Base-by-base conservation (phyloP, 92 coral and sea anemone species). In the Desmophyllum pertusum region DNA sequence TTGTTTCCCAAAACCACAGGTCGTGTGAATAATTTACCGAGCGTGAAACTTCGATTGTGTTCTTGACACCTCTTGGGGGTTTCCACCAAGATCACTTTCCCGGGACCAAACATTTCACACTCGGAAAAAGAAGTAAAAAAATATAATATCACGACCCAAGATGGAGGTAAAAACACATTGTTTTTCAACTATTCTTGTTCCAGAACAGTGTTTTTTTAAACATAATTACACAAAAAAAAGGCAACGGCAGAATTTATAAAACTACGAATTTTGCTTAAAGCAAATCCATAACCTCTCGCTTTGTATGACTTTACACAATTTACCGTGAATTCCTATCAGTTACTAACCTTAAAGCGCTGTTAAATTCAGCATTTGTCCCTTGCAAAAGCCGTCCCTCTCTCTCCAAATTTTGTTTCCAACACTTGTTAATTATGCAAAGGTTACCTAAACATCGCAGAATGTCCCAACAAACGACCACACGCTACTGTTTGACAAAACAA, bases 361-460 rank as follows among this genome's bases (percentile, higher is more conserved):
- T 13, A 52, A 55, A 80, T 38, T 81, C 52, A 27, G 62, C 51
- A 55, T 68, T 80, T 61, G 31, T 43, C 37, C 73, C 30, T 19
- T 48, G 66, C 48, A 40, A 81, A 46, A 79, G 17, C 39, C 57
- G 33, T 18, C 42, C 50, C 55, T 57, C n/a, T 43, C 84, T 75
- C 62, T 53, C 71, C 40, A 70, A 55, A 72, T 21, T 50, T 72
- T 41, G 27, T 40, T 76, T 68, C 23, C 46, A 31, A 43, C 2
- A 37, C 31, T 71, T 30, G 81, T 91, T 86, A 88, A 91, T 88
- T 69, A 74, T 91, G 80, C 70, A 91, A 79, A 76, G 27, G 92
- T 91, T 91, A 91, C 90, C 92, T 91, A 84, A 88, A 91, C 92
- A 88, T 79, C 73, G 53, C 84, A 88, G 87, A 91, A 91, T 88